These are phyloP conservation scores for Paramisgurnus dabryanus DNA, from an alignment of 2,113 vertebrate genomes.

Conservation along the genomic window DNA sequence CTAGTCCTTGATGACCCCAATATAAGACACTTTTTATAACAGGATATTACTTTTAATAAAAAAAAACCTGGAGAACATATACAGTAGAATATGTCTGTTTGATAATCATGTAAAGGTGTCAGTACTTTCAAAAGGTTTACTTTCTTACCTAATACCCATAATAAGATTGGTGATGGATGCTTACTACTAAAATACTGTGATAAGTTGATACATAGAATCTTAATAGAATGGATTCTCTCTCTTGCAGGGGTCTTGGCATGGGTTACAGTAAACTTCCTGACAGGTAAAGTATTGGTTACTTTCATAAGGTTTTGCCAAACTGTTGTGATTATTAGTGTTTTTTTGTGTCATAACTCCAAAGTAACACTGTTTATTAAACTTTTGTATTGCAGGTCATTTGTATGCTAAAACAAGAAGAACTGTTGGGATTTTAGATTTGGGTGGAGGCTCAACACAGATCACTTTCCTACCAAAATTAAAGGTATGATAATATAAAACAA, in stretches of 20 bases:
- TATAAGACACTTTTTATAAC: conserved; percentile 34
- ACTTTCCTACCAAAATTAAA: conserved; percentile 90
- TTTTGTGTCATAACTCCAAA: no score
- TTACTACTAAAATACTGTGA: background rate
- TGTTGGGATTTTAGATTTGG: conserved; percentile 92
- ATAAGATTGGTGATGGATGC: background rate
- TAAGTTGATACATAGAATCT: background rate
- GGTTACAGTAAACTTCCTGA: conserved; percentile 98
- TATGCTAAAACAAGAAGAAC: conserved; percentile 83
- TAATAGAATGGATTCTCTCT: conserved; percentile 24
- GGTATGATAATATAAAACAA: conserved; percentile 71
- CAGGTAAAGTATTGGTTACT: conserved; percentile 83
- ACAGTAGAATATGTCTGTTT: conserved; percentile 16
- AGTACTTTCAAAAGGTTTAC: conserved; percentile 5
- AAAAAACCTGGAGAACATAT: conserved; percentile 33
- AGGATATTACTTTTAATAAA: conserved; percentile 35
- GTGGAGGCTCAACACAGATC: conserved; percentile 97
- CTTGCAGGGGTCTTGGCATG: conserved; percentile 91
- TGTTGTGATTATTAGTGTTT: conserved; percentile 1
- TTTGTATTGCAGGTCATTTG: conserved; percentile 82
- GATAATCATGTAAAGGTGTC: conserved; percentile 36
- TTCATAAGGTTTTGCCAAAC: conserved; percentile 57
- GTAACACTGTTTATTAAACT: no score
- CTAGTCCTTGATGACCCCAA: conserved; percentile 49
- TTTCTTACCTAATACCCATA: background rate